Conservation (phyloP, 2,113 vertebrate genomes). For the Antigone vipio region DNA sequence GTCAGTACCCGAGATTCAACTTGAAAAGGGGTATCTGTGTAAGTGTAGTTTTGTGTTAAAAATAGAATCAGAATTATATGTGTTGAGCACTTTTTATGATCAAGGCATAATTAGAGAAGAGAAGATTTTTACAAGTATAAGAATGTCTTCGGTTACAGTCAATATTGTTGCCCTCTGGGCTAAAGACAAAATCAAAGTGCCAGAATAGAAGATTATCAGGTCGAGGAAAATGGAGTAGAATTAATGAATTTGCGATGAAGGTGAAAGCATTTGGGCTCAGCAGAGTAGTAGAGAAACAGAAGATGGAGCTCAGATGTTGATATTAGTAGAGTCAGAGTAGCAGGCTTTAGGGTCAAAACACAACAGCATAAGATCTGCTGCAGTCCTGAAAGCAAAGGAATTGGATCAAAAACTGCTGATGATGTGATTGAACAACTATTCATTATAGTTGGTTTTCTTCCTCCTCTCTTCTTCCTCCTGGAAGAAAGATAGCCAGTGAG, state of each 20-base stretch:
- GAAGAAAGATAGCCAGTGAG: background rate
- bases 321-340: background rate
- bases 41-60: background rate
- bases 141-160: background rate
- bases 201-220: background rate
- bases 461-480: background rate
- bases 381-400: background rate
- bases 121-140: background rate
- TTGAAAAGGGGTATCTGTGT: background rate
- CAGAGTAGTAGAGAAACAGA: background rate
- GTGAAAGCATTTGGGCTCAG: background rate
- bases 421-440: background rate
- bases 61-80: background rate
- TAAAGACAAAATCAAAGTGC: background rate
- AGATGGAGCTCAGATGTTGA: background rate
- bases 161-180: background rate
- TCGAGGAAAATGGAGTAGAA: background rate
- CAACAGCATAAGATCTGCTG: background rate
- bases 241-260: conserved; percentile 18
- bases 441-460: background rate
- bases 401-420: background rate
- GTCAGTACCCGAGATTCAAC: background rate
- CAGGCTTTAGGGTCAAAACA: background rate
- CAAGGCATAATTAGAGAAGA: background rate
- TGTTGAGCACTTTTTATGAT: background rate